Percentiles rank a stretch among this genome's conserved stretches.
phyloP scores from a whole-genome alignment of 2,113 vertebrate species.

The Psophia crepitans region DNA sequence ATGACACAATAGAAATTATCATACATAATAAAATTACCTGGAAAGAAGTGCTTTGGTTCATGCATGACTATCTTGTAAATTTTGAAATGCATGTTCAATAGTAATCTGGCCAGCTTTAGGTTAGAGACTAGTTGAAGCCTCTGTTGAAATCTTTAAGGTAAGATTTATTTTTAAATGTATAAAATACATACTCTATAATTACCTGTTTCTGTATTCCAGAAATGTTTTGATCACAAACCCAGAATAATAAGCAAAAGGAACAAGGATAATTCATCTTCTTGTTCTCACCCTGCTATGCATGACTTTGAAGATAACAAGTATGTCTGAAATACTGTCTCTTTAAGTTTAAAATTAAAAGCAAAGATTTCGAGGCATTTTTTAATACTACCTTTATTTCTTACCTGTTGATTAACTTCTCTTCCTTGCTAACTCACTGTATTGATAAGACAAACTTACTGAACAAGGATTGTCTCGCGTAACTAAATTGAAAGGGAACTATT shows the following conservation, averaged over 20 bases:
- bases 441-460: background rate
- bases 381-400: background rate
- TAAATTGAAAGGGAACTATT: background rate
- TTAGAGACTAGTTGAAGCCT: background rate
- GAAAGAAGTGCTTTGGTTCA: background rate
- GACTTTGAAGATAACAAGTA: slow-evolving; percentile 95
- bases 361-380: background rate
- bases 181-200: slow-evolving; percentile 4
- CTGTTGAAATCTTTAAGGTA: background rate
- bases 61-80: background rate
- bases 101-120: background rate
- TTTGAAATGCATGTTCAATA: background rate
- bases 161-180: background rate
- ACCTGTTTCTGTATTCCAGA: slow-evolving; percentile 78
- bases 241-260: slow-evolving; percentile 98
- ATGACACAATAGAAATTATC: background rate
- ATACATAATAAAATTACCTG: background rate
- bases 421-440: background rate
- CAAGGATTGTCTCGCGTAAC: background rate
- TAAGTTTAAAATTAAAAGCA: background rate
- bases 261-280: slow-evolving; percentile 87
- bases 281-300: slow-evolving; percentile 94
- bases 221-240: slow-evolving; percentile 98
- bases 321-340: slow-evolving; percentile 54
- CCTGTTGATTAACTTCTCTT: background rate